Base-by-base conservation (phyloP, 2,797 vertebrate genomes). In the Tadarida brasiliensis region DNA sequence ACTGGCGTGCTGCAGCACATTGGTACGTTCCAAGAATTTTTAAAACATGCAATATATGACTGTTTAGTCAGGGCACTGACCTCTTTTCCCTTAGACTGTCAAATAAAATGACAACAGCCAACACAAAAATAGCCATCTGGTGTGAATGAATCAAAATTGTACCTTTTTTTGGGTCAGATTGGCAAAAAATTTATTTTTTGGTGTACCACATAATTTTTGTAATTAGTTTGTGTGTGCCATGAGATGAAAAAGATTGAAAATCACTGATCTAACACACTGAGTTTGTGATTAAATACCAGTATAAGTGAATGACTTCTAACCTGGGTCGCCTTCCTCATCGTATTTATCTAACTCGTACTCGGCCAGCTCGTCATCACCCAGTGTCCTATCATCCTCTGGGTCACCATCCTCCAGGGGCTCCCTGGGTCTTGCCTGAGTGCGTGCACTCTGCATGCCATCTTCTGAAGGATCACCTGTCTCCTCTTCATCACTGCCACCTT, bases 341-440 rank as follows among this genome's bases (percentile, higher is more conserved):
- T 99, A 99, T 92, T 98, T 99, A 80, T 99, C 99, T 96, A 99
- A 95, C 76, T 99, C 98, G 1, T 99, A 99, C 91, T 99, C 99
- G 0, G 99, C 99, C 12, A 99, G 98, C 44, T 99, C 99, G 68
- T 99, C 98, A 0, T 99, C 98, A 6, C 98, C 98, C 1, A 97
- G 97, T 0, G 97, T 96, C 56, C 94, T 97, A 47, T 97, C 96
- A 2, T 95, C 98, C 51, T 98, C 97, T 1, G 95, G 93, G 11
- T 94, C 94, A 0, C 97, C 98, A 11, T 96, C 96, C 73, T 97
- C 96, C 8, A 90, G 88, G 28, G 98, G 67, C 11, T 98, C 97
- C 65, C 96, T 59, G 10, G 90, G 93, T 33, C 77, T 97, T 24
- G 93, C 96, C 70, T 98, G 98, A 11, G 76, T 94, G 1, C 51